Conservation (phyloP, 2,888 invertebrate species). For the Eurois occulta region DNA sequence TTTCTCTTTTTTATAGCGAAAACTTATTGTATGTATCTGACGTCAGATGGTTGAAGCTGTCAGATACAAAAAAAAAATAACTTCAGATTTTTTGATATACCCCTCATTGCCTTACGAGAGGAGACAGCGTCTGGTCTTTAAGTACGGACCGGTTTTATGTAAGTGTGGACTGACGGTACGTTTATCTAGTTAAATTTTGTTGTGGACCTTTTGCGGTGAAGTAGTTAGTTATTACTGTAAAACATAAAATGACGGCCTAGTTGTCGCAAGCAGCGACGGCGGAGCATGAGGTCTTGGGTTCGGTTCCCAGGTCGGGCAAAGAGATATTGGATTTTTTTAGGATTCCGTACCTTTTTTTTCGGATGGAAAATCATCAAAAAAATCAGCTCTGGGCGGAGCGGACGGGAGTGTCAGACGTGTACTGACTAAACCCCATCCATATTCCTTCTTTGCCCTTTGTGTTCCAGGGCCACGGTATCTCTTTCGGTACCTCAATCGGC, state of each 20-base stretch:
- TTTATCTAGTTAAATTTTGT: slow-evolving; percentile 25
- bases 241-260: not conserved
- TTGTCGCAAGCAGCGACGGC: not conserved
- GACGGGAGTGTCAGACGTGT: too few species aligned
- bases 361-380: too few species aligned
- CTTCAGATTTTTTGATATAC: not conserved
- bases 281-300: not conserved
- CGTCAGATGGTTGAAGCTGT: not conserved
- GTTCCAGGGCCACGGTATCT: too few species aligned
- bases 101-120: not conserved
- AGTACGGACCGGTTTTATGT: slow-evolving; percentile 31
- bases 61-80: not conserved
- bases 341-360: too few species aligned
- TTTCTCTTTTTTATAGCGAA: too few species aligned
- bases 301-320: not conserved
- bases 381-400: too few species aligned
- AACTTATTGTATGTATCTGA: too few species aligned
- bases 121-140: slow-evolving; percentile 16
- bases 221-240: not conserved
- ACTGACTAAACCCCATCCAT: too few species aligned
- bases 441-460: too few species aligned
- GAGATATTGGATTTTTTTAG: not conserved
- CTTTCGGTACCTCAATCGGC: too few species aligned
- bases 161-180: slow-evolving; percentile 16
- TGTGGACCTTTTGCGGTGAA: not conserved